Evolutionary conservation across 2,797 vertebrate genomes (phyloP).

Genomic region (Eutrigla gurnardus): DNA sequence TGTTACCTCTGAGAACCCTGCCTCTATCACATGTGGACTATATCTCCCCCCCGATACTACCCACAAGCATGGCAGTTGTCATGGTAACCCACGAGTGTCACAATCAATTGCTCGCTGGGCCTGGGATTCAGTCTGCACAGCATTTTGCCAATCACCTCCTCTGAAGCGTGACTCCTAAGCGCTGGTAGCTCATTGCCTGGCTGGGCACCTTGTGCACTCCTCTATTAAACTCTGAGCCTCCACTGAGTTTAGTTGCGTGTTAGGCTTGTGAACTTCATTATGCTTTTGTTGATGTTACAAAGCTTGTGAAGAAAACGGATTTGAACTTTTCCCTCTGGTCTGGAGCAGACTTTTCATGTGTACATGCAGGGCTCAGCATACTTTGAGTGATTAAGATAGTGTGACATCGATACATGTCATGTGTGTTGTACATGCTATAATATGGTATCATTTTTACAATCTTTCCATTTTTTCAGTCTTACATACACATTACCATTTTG

Average conservation of each 20-base stretch:
- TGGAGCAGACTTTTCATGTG: not conserved
- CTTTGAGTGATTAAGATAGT: too few relatives aligned
- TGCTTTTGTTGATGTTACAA: slow-evolving; percentile 32
- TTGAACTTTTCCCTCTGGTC: slow-evolving; percentile 9
- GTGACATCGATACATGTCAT: too few relatives aligned
- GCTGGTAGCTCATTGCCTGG: slow-evolving; percentile 65
- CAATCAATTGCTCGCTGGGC: slow-evolving; percentile 75
- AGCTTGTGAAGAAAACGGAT: slow-evolving; percentile 18
- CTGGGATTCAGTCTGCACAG: slow-evolving; percentile 59
- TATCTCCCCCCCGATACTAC: slow-evolving; percentile 40
- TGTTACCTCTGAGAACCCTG: slow-evolving; percentile 44
- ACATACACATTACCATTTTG: not conserved
- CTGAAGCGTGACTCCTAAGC: slow-evolving; percentile 74
- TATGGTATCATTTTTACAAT: too few relatives aligned
- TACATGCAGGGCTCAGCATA: not conserved
- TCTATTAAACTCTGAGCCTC: slow-evolving; percentile 55
- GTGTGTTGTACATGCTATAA: too few relatives aligned
- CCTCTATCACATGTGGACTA: slow-evolving; percentile 48
- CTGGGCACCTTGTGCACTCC: slow-evolving; percentile 54
- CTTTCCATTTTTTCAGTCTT: not conserved
- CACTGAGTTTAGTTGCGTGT: slow-evolving; percentile 38
- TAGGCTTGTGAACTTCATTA: slow-evolving; percentile 38
- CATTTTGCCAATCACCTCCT: slow-evolving; percentile 73
- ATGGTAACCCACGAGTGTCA: slow-evolving; percentile 76
- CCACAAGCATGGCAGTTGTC: slow-evolving; percentile 71